A percentile compares a stretch with the other conserved stretches of the same genome.
phyloP scores from a whole-genome alignment of 2,888 invertebrate genomes.

The Polietes domitor region DNA sequence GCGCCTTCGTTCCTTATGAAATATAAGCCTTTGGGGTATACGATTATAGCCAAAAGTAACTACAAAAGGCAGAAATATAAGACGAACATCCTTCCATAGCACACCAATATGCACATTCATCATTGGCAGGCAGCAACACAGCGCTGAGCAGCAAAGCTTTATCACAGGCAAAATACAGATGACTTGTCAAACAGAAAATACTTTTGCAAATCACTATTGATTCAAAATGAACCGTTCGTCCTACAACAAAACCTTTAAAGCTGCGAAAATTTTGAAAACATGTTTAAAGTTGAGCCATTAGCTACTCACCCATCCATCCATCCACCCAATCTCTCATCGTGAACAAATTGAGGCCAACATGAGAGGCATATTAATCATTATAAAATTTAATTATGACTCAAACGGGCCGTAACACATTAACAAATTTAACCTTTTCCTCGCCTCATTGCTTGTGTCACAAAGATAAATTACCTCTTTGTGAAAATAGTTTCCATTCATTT shows the following conservation, averaged over 20 bases:
- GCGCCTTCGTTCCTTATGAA: conserved; percentile 15
- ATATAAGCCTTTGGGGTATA: conserved; percentile 42
- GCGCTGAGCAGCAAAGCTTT: neutral
- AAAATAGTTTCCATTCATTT: conserved; percentile 25
- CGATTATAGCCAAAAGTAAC: neutral
- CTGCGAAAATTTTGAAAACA: neutral
- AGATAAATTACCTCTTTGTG: conserved; percentile 52
- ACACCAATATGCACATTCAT: no score
- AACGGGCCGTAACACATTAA: conserved; percentile 29
- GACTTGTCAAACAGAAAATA: neutral
- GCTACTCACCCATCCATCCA: no score
- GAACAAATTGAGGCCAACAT: neutral
- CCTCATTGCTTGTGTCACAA: neutral
- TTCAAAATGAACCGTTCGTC: neutral
- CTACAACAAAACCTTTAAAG: neutral
- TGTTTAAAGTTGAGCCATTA: neutral
- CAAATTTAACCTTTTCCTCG: conserved; percentile 22
- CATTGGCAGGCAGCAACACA: neutral
- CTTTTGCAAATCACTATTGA: neutral
- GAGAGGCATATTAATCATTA: conserved; percentile 44
- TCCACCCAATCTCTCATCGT: neutral
- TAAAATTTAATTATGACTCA: conserved; percentile 34
- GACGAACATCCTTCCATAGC: neutral
- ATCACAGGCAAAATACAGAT: neutral
- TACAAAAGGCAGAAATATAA: neutral